These are phyloP conservation scores for Zosterops borbonicus DNA, from an alignment of 2,113 vertebrate species.

Conservation along the genomic window DNA sequence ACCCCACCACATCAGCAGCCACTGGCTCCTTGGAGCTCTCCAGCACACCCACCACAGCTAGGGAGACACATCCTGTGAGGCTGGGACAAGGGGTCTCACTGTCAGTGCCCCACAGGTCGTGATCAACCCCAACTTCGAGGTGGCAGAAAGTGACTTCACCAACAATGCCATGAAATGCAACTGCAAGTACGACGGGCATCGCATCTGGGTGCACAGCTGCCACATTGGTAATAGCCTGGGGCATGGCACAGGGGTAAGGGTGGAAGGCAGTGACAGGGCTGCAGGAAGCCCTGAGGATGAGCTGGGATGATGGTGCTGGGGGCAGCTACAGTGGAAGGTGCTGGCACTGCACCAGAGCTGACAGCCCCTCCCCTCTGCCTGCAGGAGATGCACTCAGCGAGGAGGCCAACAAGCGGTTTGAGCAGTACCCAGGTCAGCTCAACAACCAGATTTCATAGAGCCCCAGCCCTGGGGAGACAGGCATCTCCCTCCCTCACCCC, in stretches of 20 bases:
- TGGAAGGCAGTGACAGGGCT: background rate
- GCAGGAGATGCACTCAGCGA: conserved; percentile 93
- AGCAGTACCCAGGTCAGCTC: conserved; percentile 93
- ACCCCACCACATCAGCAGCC: background rate
- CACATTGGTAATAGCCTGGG: conserved; percentile 80
- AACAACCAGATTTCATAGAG: conserved; percentile 91
- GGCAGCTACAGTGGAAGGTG: background rate
- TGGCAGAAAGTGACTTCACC: conserved; percentile 96
- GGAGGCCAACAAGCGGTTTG: conserved; percentile 89
- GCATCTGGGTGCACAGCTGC: conserved; percentile 97
- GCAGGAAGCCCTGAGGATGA: background rate
- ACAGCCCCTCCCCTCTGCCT: background rate
- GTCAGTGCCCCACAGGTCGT: conserved; percentile 77
- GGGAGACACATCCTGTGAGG: background rate
- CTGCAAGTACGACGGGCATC: conserved; percentile 96
- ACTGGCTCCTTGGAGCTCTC: background rate
- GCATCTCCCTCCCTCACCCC: background rate
- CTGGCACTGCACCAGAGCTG: rapidly evolving
- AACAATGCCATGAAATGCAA: conserved; percentile 99
- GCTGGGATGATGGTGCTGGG: background rate
- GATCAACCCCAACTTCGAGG: conserved; percentile 94
- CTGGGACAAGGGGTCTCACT: background rate
- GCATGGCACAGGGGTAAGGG: rapidly evolving
- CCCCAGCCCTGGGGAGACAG: background rate
- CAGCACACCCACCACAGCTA: background rate